A percentile compares a stretch with the other conserved stretches of the same genome.
phyloP scores from a whole-genome alignment of 2,888 invertebrate species.

The Tenthredo amoena region DNA sequence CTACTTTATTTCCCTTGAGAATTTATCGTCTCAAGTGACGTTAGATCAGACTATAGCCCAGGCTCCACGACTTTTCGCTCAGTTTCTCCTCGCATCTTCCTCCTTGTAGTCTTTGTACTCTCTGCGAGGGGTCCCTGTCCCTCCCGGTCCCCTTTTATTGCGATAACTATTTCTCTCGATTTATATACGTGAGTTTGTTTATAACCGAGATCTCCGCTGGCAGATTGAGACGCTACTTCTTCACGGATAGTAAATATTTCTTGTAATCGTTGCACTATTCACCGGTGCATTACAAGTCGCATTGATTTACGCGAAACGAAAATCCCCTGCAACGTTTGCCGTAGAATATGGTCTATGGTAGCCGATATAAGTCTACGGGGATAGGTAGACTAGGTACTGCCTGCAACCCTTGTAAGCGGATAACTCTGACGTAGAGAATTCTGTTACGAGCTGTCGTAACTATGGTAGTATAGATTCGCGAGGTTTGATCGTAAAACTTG shows the following conservation, averaged over 20 bases:
- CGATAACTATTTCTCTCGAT: slow-evolving; percentile 48
- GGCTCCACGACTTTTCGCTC: slow-evolving; percentile 24
- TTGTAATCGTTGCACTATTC: slow-evolving; percentile 21
- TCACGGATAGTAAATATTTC: slow-evolving; percentile 50
- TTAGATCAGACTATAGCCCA: slow-evolving; percentile 46
- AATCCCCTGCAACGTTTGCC: background rate
- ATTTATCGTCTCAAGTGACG: slow-evolving; percentile 74
- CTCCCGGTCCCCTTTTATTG: slow-evolving; percentile 41
- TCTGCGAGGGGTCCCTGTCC: slow-evolving; percentile 49
- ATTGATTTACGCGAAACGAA: slow-evolving; percentile 39
- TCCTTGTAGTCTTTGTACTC: slow-evolving; percentile 17
- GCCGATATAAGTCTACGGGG: background rate
- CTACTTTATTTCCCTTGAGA: slow-evolving; percentile 74
- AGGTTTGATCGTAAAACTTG: slow-evolving; percentile 46
- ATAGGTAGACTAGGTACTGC: background rate
- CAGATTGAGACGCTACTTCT: slow-evolving; percentile 70
- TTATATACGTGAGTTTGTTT: slow-evolving; percentile 66
- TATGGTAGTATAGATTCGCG: slow-evolving; percentile 30
- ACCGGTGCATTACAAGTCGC: background rate
- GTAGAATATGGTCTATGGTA: background rate
- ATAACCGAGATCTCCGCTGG: slow-evolving; percentile 66
- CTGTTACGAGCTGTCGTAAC: slow-evolving; percentile 47
- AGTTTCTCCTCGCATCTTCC: background rate
- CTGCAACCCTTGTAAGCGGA: slow-evolving; percentile 14
- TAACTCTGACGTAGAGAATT: slow-evolving; percentile 27